A percentile compares a stretch with the other conserved stretches of the same genome.
phyloP scores from a whole-genome alignment of 2,888 invertebrate genomes.

The Trissoscelio sp. region DNA sequence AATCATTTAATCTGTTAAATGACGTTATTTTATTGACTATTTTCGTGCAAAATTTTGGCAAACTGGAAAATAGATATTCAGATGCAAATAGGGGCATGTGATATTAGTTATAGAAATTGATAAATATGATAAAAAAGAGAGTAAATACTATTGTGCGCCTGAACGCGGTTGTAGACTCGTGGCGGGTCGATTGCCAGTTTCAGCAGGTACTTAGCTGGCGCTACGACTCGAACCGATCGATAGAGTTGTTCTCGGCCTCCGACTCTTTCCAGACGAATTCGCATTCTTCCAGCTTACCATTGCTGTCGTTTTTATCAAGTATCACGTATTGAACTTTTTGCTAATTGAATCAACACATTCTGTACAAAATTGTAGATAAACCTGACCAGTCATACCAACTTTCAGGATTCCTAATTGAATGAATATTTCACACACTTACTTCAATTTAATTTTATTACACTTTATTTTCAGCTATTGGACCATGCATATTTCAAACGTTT shows the following conservation, averaged over 20 bases:
- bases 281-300: slow-evolving; percentile 43
- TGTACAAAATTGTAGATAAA: slow-evolving; percentile 24
- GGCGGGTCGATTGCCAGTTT: slow-evolving; percentile 72
- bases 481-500: background rate
- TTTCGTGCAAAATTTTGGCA: too few species aligned
- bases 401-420: slow-evolving; percentile 1
- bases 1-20: too few species aligned
- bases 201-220: slow-evolving; percentile 71
- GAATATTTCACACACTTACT: slow-evolving; percentile 7
- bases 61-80: too few species aligned
- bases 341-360: slow-evolving; percentile 58
- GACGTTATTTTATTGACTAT: too few species aligned
- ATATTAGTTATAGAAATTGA: slow-evolving; percentile 6
- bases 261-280: slow-evolving; percentile 63
- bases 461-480: background rate
- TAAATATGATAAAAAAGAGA: slow-evolving; percentile 21
- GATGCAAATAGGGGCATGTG: too few species aligned
- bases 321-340: slow-evolving; percentile 25
- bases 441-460: too few species aligned
- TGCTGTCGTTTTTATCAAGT: slow-evolving; percentile 45
- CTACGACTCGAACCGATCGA: slow-evolving; percentile 67
- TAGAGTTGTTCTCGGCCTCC: slow-evolving; percentile 64
- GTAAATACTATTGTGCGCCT: slow-evolving; percentile 45
- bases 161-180: slow-evolving; percentile 62
- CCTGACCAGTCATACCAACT: background rate